Percentiles rank a stretch among this genome's conserved stretches.
phyloP scores from a whole-genome alignment of 1,140 invertebrate species.

The Scaptomyza graminum region DNA sequence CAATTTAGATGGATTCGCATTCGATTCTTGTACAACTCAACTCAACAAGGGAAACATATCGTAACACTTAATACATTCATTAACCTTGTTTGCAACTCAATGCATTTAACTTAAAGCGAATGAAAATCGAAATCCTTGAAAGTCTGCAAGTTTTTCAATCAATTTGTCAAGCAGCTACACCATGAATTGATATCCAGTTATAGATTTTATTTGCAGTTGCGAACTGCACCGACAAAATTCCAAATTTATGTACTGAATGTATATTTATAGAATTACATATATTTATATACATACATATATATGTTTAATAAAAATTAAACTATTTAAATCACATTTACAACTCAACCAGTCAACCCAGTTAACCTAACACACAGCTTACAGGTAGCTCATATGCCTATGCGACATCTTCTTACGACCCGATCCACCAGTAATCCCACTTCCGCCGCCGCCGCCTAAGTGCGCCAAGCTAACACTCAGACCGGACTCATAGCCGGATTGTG shows the following conservation, averaged over 20 bases:
- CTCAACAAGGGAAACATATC: too few species aligned
- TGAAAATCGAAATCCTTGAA: too few species aligned
- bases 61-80: too few species aligned
- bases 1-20: too few species aligned
- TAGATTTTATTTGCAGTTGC: conserved; percentile 9
- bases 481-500: conserved; percentile 76
- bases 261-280: conserved; percentile 11
- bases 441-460: conserved; percentile 51
- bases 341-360: not conserved
- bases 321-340: conserved; percentile 64
- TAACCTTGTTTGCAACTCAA: too few species aligned
- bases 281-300: conserved; percentile 4
- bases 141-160: not conserved
- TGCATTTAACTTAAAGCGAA: too few species aligned
- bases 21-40: too few species aligned
- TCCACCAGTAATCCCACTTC: conserved; percentile 45
- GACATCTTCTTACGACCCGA: conserved; percentile 65
- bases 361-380: conserved; percentile 28
- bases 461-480: conserved; percentile 74
- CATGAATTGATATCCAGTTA: not conserved
- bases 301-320: conserved; percentile 45
- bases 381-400: conserved; percentile 69
- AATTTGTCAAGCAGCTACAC: not conserved
- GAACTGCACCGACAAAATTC: conserved; percentile 12
- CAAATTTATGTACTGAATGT: conserved; percentile 12